Evolutionary conservation across 1,140 invertebrate genomes (phyloP).

Genomic region (Brachionus angularis): DNA sequence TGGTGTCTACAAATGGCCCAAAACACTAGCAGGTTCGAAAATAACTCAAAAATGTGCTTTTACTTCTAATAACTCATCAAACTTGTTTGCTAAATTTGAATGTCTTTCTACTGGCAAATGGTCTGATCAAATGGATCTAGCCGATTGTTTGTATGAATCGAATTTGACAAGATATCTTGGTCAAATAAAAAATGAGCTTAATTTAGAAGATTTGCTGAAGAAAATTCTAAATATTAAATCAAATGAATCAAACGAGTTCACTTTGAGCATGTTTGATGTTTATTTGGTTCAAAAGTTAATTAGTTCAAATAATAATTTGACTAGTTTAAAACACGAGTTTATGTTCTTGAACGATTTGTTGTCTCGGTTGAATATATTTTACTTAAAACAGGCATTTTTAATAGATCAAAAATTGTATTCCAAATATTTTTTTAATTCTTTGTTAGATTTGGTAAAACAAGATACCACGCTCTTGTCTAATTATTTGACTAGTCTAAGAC

Average conservation of each 20-base stretch:
- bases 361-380: constrained; percentile 14
- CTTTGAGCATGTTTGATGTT: constrained; percentile 10
- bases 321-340: constrained; percentile 24
- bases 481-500: constrained; percentile 14
- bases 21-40: constrained; percentile 6
- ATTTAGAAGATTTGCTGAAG: constrained; percentile 27
- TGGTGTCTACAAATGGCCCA: constrained; percentile 25
- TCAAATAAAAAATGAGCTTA: not conserved
- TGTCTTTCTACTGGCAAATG: constrained; percentile 19
- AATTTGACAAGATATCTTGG: constrained; percentile 27
- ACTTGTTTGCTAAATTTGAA: constrained; percentile 28
- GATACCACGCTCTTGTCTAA: not conserved
- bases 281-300: constrained; percentile 4
- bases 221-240: constrained; percentile 21
- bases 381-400: constrained; percentile 14
- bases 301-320: not conserved
- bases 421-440: constrained; percentile 29
- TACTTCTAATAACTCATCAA: not conserved
- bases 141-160: constrained; percentile 9
- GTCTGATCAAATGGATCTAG: constrained; percentile 27
- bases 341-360: constrained; percentile 22
- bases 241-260: constrained; percentile 3
- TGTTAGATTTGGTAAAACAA: too few species aligned
- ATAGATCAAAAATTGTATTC: not conserved
- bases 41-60: constrained; percentile 16